phyloP scores from a whole-genome alignment of 2,113 vertebrate species.

The Gadus macrocephalus region DNA sequence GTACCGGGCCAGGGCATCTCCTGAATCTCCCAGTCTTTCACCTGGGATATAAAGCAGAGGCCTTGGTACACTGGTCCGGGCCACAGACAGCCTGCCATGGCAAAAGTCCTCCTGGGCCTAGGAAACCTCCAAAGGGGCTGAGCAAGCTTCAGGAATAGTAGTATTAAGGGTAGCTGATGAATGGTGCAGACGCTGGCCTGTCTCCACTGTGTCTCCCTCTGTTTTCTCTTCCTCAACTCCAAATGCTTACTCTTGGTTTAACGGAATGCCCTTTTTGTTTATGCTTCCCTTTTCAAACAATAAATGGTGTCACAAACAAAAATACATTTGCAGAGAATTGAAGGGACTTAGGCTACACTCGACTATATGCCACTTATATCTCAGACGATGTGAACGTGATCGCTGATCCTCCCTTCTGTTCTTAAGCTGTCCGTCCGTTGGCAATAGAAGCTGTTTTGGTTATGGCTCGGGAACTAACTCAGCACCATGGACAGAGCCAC shows the following conservation, averaged over 20 bases:
- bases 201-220: too few species aligned
- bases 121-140: conserved; percentile 56
- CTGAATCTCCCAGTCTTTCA: conserved; percentile 40
- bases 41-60: conserved; percentile 46
- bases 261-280: too few species aligned
- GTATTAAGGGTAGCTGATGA: conserved; percentile 61
- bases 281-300: too few species aligned
- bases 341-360: too few species aligned
- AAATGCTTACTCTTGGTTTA: too few species aligned
- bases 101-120: conserved; percentile 33
- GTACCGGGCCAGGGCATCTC: conserved; percentile 35
- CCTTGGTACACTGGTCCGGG: conserved; percentile 39
- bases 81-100: conserved; percentile 52
- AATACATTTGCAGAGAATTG: too few species aligned
- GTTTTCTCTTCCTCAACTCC: too few species aligned
- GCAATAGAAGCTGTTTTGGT: conserved; percentile 31
- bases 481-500: conserved; percentile 32
- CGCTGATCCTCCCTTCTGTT: background rate
- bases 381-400: too few species aligned
- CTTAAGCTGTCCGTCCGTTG: conserved; percentile 27
- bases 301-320: too few species aligned
- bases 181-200: conserved; percentile 41
- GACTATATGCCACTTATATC: too few species aligned
- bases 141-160: conserved; percentile 52
- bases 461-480: conserved; percentile 20